phyloP scores from a whole-genome alignment of 2,113 vertebrate species.

The Desmodus rotundus region DNA sequence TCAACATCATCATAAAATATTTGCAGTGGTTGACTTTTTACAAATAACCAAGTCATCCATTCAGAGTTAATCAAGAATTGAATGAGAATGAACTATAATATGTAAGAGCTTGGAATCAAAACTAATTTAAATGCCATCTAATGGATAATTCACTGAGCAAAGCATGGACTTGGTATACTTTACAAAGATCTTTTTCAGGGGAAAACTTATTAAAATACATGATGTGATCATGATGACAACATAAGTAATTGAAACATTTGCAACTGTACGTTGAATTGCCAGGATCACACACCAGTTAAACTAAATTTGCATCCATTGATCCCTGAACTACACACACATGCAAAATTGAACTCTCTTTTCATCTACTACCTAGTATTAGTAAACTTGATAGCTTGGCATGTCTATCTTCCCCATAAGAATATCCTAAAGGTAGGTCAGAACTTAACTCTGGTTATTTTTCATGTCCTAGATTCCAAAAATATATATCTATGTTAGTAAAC shows the following conservation, averaged over 20 bases:
- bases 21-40: not conserved
- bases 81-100: conserved; percentile 3
- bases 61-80: conserved; percentile 15
- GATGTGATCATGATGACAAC: not conserved
- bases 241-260: not conserved
- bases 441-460: not conserved
- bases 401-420: not conserved
- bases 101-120: not conserved
- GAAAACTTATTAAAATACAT: conserved; percentile 8
- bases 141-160: not conserved
- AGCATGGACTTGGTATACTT: not conserved
- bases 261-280: not conserved
- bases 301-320: not conserved
- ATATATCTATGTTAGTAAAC: not conserved
- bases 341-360: not conserved
- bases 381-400: not conserved
- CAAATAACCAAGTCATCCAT: conserved; percentile 1
- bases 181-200: not conserved
- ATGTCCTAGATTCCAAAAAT: not conserved
- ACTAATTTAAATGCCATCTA: not conserved
- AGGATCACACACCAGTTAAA: not conserved
- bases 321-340: not conserved
- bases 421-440: not conserved
- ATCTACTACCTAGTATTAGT: not conserved
- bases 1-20: not conserved